Evolutionary conservation across 2,113 vertebrate genomes (phyloP).

Genomic region (Neogale vison): DNA sequence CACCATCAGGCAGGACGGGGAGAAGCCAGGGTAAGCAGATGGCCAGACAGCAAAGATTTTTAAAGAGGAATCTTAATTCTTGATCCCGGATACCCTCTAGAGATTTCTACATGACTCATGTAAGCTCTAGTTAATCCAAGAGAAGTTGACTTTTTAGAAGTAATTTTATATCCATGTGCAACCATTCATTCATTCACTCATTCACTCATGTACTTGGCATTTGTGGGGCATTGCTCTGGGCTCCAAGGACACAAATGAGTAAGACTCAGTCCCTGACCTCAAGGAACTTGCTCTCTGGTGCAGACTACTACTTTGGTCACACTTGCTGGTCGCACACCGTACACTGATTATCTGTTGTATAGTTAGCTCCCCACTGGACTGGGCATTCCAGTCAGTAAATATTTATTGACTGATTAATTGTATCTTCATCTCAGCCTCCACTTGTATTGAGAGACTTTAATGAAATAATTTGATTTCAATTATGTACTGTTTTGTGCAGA

Average conservation of each 20-base stretch:
- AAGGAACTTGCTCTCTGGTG: not conserved
- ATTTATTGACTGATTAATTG: not conserved
- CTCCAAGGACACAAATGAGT: not conserved
- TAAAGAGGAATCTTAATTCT: slow-evolving; percentile 40
- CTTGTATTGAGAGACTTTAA: not conserved
- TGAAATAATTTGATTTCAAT: slow-evolving; percentile 21
- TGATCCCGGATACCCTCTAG: not conserved
- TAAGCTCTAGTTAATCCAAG: not conserved
- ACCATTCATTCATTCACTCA: not conserved
- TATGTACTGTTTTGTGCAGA: not conserved
- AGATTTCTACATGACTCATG: not conserved
- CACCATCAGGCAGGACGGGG: not conserved
- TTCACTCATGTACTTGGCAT: not conserved
- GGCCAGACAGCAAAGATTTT: slow-evolving; percentile 1
- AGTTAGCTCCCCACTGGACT: not conserved
- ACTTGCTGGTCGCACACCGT: not conserved
- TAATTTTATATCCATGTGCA: not conserved
- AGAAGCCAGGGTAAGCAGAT: slow-evolving; percentile 14
- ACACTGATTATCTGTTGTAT: not conserved
- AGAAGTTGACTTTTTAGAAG: slow-evolving; percentile 22
- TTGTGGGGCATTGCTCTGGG: not conserved
- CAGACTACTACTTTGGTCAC: no score
- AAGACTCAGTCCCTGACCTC: not conserved
- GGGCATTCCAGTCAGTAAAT: not conserved
- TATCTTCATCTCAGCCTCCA: not conserved